A percentile compares a stretch with the other conserved stretches of the same genome.
phyloP scores from a whole-genome alignment of 2,797 vertebrate genomes.

The Neopelma chrysocephalum region DNA sequence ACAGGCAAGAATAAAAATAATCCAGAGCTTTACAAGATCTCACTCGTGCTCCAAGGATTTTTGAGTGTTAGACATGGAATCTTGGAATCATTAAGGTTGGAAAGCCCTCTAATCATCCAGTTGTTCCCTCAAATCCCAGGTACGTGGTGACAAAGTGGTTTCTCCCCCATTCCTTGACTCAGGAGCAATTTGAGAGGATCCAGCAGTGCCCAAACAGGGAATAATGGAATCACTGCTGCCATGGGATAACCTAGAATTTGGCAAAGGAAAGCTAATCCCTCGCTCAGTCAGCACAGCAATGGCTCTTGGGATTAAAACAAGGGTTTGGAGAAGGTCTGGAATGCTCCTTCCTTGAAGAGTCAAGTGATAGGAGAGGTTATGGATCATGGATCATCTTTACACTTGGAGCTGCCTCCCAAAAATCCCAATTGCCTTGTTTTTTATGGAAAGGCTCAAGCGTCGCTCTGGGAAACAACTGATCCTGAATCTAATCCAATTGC shows the following conservation, averaged over 20 bases:
- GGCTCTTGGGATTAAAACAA: neutral
- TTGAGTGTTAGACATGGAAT: neutral
- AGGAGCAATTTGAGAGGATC: neutral
- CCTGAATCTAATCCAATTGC: neutral
- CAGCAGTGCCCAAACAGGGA: neutral
- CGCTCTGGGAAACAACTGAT: rapidly evolving
- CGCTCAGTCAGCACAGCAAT: neutral
- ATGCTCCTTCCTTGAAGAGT: neutral
- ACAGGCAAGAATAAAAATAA: neutral
- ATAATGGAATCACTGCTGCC: neutral
- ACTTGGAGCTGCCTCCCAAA: rapidly evolving
- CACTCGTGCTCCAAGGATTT: neutral
- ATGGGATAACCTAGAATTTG: neutral
- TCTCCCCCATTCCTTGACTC: rapidly evolving
- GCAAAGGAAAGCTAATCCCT: neutral
- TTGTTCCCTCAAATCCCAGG: neutral
- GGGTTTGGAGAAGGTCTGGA: neutral
- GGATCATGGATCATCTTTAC: neutral
- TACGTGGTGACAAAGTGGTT: neutral
- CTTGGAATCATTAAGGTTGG: rapidly evolving
- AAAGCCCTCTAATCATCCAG: neutral
- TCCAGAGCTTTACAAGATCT: neutral
- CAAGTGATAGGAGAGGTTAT: neutral
- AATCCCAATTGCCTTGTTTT: neutral
- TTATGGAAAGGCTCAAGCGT: neutral